Evolutionary conservation across 2,888 invertebrate species (phyloP), one percentile per base, ranked within the genome.

Genomic region (Acanthacorydalis orientalis): DNA sequence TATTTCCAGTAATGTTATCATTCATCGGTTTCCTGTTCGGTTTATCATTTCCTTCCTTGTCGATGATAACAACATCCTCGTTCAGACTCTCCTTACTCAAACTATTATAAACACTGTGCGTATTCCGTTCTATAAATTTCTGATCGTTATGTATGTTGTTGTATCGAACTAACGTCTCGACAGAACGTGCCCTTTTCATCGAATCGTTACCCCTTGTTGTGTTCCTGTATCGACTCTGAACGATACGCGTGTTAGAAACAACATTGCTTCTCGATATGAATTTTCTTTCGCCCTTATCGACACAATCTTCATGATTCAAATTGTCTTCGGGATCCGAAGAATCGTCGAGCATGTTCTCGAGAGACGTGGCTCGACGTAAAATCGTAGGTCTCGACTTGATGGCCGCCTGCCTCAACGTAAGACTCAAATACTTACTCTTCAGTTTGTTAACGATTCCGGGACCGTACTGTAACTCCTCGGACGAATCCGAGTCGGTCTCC

Each of bases 401-500:
- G 55, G 74, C 76, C 39, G 77, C 76, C 57, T 85, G 84, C n/a
- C 88, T 74, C 51, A 89, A 67, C 9, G 90, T 86, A 53, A 90
- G 73, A 63, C 84, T 87, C 52, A 91, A 74, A 64, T 90, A 91
- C 60, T 87, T 82, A 61, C 86, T 85, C 62, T 86, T 81, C 54
- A 91, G 74, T 57, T 83, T 83, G 60, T 85, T 87, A 37, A 91
- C 91, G 60, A 91, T 90, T 49, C 91, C 90, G 46, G 91, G 91
- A 1, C 91, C 91, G 69, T 91, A 90, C 60, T 83, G 81, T 49
- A 90, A 69, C 62, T 90, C 90, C 65, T 88, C 88, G 54, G 74
- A 74, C 46, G 74, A 73, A 60, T 77, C 77, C 48, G 72, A 72
- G 51, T 70, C 68, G 23, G 6, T 23, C 23, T 23, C 23, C 23